A percentile compares a stretch with the other conserved stretches of the same genome.
Evolutionary conservation across 2,113 vertebrate genomes (phyloP).

Genomic region (Pteropus alecto): DNA sequence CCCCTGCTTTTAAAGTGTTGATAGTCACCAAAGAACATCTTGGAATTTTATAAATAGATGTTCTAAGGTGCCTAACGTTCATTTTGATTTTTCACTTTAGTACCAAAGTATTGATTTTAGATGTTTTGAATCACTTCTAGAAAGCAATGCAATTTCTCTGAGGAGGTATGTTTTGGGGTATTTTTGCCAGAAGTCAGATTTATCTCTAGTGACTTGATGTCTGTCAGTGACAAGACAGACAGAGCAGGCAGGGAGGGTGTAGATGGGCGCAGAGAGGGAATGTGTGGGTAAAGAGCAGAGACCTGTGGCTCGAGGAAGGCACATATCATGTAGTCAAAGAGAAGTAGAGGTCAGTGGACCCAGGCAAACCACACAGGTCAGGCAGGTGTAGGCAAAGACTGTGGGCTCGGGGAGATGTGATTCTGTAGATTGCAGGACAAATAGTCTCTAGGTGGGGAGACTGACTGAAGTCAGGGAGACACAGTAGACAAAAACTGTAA

Average conservation of each 20-base stretch:
- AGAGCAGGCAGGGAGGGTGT: neutral
- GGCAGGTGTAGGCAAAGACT: neutral
- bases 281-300: neutral
- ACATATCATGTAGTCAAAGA: neutral
- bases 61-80: neutral
- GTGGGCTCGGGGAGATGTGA: neutral
- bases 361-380: neutral
- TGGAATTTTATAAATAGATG: slow-evolving; percentile 28
- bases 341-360: neutral
- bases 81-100: slow-evolving; percentile 46
- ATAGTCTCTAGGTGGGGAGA: neutral
- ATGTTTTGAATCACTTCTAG: neutral
- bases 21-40: slow-evolving; percentile 16
- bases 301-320: neutral
- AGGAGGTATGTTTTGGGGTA: neutral
- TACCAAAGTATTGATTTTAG: slow-evolving; percentile 24
- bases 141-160: slow-evolving; percentile 1
- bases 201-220: neutral
- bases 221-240: neutral
- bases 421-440: neutral
- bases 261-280: neutral
- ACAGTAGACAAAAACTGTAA: neutral
- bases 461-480: neutral
- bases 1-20: neutral
- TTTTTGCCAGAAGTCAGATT: neutral